Conservation (phyloP, 2,888 invertebrate species). For the Phengaris alcon region DNA sequence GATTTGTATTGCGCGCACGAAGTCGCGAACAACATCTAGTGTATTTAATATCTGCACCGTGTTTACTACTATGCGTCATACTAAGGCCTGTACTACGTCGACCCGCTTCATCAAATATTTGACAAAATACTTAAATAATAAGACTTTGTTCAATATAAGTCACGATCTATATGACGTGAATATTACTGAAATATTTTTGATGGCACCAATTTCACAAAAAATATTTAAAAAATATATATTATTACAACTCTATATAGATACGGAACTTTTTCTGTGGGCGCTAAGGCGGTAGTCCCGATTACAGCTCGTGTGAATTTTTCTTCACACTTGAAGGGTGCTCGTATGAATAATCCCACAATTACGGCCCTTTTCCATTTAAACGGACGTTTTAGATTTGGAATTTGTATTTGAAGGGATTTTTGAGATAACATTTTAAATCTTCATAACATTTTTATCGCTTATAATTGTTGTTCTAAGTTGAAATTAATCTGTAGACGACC, state of each 20-base stretch:
- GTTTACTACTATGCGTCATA: no score
- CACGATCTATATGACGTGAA: no score
- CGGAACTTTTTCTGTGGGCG: conserved; percentile 49
- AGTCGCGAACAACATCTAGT: no score
- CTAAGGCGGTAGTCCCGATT: conserved; percentile 62
- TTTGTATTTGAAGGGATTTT: not conserved
- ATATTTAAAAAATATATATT: not conserved
- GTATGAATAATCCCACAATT: conserved; percentile 28
- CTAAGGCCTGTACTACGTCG: no score
- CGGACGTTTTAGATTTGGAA: conserved; percentile 8
- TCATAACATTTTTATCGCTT: not conserved
- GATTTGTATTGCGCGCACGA: no score
- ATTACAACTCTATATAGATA: not conserved
- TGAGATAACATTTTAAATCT: not conserved
- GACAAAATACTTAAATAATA: no score
- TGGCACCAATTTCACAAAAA: not conserved
- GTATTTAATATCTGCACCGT: no score
- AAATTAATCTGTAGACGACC: no score
- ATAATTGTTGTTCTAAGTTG: no score
- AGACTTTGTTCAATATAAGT: no score
- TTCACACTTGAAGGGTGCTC: not conserved
- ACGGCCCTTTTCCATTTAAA: conserved; percentile 37
- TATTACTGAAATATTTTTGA: no score
- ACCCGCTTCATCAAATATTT: no score
- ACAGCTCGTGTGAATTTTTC: conserved; percentile 37